Percentiles rank a stretch among this genome's conserved stretches.
phyloP scores from a whole-genome alignment of 2,113 vertebrate genomes.

The Andinoacara biseriatus region DNA sequence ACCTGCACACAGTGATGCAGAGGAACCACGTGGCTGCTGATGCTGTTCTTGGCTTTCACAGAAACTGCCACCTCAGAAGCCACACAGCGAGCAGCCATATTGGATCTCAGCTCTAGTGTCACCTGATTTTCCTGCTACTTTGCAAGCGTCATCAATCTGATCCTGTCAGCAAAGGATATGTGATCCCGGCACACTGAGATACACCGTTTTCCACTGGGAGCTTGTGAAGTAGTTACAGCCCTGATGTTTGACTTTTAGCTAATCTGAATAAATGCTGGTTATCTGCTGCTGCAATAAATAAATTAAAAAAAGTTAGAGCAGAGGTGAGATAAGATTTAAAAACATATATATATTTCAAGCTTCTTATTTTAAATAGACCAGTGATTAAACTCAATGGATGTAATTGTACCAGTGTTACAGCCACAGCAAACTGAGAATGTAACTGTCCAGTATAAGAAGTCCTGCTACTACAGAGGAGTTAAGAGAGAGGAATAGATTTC shows the following conservation, averaged over 20 bases:
- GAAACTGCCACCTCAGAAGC: constrained; percentile 75
- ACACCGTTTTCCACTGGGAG: neutral
- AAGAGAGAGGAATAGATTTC: constrained; percentile 45
- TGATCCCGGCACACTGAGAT: neutral
- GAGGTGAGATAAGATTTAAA: neutral
- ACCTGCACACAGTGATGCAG: constrained; percentile 71
- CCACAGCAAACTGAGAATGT: neutral
- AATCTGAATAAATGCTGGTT: neutral
- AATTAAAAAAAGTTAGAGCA: constrained; percentile 5
- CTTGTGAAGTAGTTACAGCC: neutral
- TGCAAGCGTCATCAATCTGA: constrained; percentile 45
- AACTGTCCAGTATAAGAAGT: constrained; percentile 12
- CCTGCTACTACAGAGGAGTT: constrained; percentile 14
- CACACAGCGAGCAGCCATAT: constrained; percentile 71
- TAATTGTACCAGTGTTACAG: neutral
- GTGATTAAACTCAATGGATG: neutral
- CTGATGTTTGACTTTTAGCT: constrained; percentile 7
- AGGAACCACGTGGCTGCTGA: constrained; percentile 68
- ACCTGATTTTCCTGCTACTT: constrained; percentile 70
- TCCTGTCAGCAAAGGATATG: constrained; percentile 5
- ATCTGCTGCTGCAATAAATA: constrained; percentile 3
- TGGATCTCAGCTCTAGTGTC: constrained; percentile 67
- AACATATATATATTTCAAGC: constrained; percentile 13
- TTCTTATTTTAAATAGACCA: neutral
- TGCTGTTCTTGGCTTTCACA: constrained; percentile 67